Conservation (phyloP, 2,888 invertebrate genomes). For the Athripsodes cinereus region DNA sequence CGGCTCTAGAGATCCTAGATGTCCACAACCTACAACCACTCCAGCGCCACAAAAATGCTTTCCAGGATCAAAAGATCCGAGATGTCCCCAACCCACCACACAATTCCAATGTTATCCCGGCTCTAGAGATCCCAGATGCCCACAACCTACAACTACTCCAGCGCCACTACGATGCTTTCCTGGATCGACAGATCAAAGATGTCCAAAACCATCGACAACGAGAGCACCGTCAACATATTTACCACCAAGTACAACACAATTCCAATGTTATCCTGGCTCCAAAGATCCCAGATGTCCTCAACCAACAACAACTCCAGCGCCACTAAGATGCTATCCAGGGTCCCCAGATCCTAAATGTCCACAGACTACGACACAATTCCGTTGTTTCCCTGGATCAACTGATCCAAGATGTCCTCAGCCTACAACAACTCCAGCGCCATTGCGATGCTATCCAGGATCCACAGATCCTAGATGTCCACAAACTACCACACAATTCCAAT, state of each 20-base stretch:
- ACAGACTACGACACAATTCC: slow-evolving; percentile 18
- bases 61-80: slow-evolving; percentile 32
- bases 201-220: slow-evolving; percentile 28
- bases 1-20: too few species aligned
- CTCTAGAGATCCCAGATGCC: slow-evolving; percentile 29
- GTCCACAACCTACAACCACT: too few species aligned
- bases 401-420: slow-evolving; percentile 34
- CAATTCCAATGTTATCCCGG: slow-evolving; percentile 32
- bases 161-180: slow-evolving; percentile 31
- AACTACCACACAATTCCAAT: slow-evolving; percentile 30
- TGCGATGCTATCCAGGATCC: slow-evolving; percentile 34
- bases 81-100: slow-evolving; percentile 29
- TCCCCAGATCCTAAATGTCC: slow-evolving; percentile 30
- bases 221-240: slow-evolving; percentile 27
- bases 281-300: slow-evolving; percentile 30
- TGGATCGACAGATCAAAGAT: slow-evolving; percentile 30
- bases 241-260: slow-evolving; percentile 28
- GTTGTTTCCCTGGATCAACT: slow-evolving; percentile 34
- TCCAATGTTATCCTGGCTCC: slow-evolving; percentile 31
- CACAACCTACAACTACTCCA: slow-evolving; percentile 14
- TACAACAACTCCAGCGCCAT: slow-evolving; percentile 27
- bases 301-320: slow-evolving; percentile 24
- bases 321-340: slow-evolving; percentile 32
- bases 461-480: slow-evolving; percentile 38
- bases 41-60: slow-evolving; percentile 30